Conservation (phyloP, 2,888 invertebrate species). For the Callimorpha dominula region DNA sequence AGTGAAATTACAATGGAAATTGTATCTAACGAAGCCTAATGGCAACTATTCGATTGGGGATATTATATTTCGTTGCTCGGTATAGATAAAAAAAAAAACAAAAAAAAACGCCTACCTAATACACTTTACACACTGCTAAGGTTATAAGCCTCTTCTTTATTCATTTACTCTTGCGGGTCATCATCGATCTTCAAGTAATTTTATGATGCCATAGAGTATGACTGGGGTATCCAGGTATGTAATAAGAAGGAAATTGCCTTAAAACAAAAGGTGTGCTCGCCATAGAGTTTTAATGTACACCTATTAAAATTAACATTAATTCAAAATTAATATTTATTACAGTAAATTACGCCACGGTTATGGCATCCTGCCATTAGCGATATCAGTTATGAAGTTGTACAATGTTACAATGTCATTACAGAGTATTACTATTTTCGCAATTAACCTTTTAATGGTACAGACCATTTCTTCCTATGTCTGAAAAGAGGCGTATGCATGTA, state of each 20-base stretch:
- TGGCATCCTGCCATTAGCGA: neutral
- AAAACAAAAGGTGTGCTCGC: neutral
- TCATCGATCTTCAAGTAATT: neutral
- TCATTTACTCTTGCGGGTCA: neutral
- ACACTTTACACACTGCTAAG: neutral
- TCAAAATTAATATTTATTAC: neutral
- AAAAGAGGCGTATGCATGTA: conserved; percentile 12
- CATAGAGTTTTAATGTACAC: neutral
- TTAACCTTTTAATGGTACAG: conserved; percentile 4
- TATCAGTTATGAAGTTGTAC: neutral
- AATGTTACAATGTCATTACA: neutral
- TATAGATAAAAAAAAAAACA: neutral
- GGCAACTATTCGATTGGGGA: neutral
- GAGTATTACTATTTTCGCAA: neutral
- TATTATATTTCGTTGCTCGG: neutral
- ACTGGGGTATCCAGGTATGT: neutral
- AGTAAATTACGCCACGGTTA: neutral
- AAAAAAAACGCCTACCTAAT: neutral
- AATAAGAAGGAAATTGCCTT: neutral
- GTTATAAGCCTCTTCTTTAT: no score
- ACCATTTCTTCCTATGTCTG: conserved; percentile 31
- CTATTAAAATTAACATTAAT: neutral
- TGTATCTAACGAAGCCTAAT: neutral
- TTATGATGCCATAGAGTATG: neutral
- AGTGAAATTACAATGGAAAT: conserved; percentile 5